Evolutionary conservation across 1,140 invertebrate genomes (phyloP).

Genomic region (Pachyrhynchus sulphureomaculatus): DNA sequence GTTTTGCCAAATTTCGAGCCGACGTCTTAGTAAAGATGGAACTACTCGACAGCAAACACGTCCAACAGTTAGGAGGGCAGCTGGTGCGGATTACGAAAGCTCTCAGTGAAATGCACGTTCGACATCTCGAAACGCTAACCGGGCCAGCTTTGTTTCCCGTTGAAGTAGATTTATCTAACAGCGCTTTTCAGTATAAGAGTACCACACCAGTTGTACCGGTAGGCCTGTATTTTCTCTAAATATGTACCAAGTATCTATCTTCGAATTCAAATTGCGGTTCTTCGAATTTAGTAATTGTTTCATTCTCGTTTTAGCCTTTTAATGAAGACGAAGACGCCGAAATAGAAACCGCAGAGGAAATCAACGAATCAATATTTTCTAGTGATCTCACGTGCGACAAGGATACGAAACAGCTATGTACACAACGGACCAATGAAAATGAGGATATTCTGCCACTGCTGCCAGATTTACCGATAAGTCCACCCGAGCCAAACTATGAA

Average conservation of each 20-base stretch:
- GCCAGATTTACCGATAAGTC: slow-evolving; percentile 29
- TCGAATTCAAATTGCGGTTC: no score
- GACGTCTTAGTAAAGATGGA: slow-evolving; percentile 98
- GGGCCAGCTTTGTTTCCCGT: slow-evolving; percentile 87
- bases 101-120: slow-evolving; percentile 74
- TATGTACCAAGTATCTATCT: no score
- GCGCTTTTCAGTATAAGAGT: slow-evolving; percentile 86
- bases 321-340: slow-evolving; percentile 11
- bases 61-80: slow-evolving; percentile 88
- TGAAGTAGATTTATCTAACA: slow-evolving; percentile 91
- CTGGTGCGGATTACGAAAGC: slow-evolving; percentile 77
- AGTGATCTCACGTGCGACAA: not conserved
- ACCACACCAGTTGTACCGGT: slow-evolving; percentile 54
- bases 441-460: slow-evolving; percentile 29
- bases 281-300: no score
- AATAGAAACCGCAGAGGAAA: slow-evolving; percentile 37
- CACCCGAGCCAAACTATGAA: slow-evolving; percentile 47
- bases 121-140: slow-evolving; percentile 67
- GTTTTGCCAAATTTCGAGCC: slow-evolving; percentile 89
- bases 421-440: slow-evolving; percentile 12
- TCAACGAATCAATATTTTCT: slow-evolving; percentile 23
- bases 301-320: not conserved
- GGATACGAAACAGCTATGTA: not conserved
- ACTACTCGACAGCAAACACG: slow-evolving; percentile 95
- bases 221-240: not conserved